Evolutionary conservation across 2,113 vertebrate species (phyloP).

Genomic region (Colossoma macropomum): DNA sequence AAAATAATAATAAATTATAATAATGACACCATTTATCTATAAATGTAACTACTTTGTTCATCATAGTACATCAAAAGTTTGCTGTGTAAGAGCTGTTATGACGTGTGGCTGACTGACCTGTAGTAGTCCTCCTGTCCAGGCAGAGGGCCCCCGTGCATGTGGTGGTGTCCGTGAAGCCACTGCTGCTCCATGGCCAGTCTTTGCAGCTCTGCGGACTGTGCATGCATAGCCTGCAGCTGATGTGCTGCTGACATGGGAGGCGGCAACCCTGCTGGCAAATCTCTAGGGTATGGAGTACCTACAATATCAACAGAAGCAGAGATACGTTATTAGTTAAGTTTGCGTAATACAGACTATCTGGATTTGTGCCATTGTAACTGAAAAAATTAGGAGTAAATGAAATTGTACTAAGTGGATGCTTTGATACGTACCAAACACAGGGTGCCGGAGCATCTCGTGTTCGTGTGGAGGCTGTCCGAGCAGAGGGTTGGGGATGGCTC

Average conservation of each 20-base stretch:
- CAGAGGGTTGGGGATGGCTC: constrained; percentile 92
- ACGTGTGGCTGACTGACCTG: constrained; percentile 78
- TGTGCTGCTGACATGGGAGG: constrained; percentile 97
- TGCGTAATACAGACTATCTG: neutral
- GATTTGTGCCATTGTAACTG: neutral
- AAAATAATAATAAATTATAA: too few species aligned
- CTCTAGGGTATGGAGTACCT: constrained; percentile 93
- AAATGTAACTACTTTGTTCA: too few species aligned
- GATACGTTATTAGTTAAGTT: neutral
- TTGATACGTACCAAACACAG: constrained; percentile 88
- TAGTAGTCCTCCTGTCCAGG: constrained; percentile 98
- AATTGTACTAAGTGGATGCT: too few species aligned
- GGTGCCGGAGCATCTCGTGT: constrained; percentile 98
- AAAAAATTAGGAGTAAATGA: too few species aligned
- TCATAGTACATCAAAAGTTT: neutral
- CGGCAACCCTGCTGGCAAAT: constrained; percentile 88
- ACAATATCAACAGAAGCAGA: constrained; percentile 17
- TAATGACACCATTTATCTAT: too few species aligned
- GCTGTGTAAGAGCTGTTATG: neutral
- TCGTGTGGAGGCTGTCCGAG: constrained; percentile 93
- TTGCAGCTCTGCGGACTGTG: constrained; percentile 96
- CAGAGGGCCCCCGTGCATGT: constrained; percentile 95
- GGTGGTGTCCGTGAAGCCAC: constrained; percentile 95
- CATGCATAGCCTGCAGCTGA: constrained; percentile 98
- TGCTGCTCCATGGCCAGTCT: constrained; percentile 98